phyloP scores from a whole-genome alignment of 2,888 invertebrate species.

The Odiellus spinosus region DNA sequence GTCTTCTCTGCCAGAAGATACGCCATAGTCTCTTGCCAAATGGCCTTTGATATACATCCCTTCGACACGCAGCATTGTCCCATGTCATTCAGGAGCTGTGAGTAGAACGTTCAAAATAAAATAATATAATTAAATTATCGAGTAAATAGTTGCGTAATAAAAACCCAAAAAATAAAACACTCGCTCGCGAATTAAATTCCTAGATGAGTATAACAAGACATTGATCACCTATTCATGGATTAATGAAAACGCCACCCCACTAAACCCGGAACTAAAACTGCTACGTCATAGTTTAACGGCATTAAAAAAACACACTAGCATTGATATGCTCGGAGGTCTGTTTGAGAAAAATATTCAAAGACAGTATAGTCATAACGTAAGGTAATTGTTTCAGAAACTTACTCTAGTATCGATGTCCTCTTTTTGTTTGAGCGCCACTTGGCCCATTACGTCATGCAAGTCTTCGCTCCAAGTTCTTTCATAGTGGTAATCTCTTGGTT shows the following conservation, averaged over 20 bases:
- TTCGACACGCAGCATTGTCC: constrained; percentile 74
- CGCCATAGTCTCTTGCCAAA: constrained; percentile 68
- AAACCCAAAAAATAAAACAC: too few relatives aligned
- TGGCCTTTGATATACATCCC: constrained; percentile 71
- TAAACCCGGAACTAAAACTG: background rate
- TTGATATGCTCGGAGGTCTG: background rate
- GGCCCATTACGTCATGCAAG: constrained; percentile 46
- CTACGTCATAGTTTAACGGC: background rate
- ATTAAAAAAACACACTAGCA: background rate
- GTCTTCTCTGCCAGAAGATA: constrained; percentile 7
- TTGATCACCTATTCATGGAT: background rate
- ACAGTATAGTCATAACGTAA: too few relatives aligned
- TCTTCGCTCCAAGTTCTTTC: constrained; percentile 64
- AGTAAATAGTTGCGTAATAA: too few relatives aligned
- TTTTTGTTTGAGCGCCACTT: constrained; percentile 10
- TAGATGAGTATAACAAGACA: background rate
- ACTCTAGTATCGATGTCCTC: constrained; percentile 8
- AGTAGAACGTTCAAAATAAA: constrained; percentile 35
- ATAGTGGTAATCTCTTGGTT: constrained; percentile 75
- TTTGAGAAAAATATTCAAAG: too few relatives aligned
- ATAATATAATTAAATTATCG: too few relatives aligned
- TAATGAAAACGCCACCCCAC: background rate
- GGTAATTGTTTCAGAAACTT: constrained; percentile 8
- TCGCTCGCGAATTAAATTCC: too few relatives aligned
- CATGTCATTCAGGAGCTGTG: constrained; percentile 68